phyloP scores from a whole-genome alignment of 1,140 invertebrate species.

The Ostrea denselamellosa region DNA sequence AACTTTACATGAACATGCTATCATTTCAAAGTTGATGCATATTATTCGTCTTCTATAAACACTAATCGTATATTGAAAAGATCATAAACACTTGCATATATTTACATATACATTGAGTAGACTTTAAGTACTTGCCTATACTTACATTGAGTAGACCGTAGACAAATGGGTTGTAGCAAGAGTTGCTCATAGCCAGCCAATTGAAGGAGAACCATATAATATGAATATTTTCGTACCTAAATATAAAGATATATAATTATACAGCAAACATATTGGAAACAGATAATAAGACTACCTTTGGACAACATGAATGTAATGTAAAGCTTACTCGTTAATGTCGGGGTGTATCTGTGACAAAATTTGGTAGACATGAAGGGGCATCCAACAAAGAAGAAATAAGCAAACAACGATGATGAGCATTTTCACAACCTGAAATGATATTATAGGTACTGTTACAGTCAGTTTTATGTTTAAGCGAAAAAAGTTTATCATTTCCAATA shows the following conservation, averaged over 20 bases:
- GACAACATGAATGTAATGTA: neutral
- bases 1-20: too few species aligned
- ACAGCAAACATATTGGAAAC: too few species aligned
- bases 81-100: too few species aligned
- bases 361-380: conserved; percentile 78
- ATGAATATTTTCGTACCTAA: conserved; percentile 78
- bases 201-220: conserved; percentile 86
- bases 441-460: neutral
- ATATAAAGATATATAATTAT: conserved; percentile 49
- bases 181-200: conserved; percentile 92
- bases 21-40: too few species aligned
- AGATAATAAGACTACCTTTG: neutral
- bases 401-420: conserved; percentile 80
- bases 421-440: conserved; percentile 77
- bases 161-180: conserved; percentile 91
- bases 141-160: conserved; percentile 92
- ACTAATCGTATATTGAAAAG: too few species aligned
- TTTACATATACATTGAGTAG: too few species aligned
- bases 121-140: conserved; percentile 20
- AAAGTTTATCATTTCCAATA: too few species aligned
- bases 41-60: too few species aligned
- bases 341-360: conserved; percentile 72
- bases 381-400: conserved; percentile 80
- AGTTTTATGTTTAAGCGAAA: too few species aligned
- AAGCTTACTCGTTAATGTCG: conserved; percentile 76